A percentile compares a stretch with the other conserved stretches of the same genome.
phyloP scores from a whole-genome alignment of 2,888 invertebrate species.

The Lycia hirtaria region DNA sequence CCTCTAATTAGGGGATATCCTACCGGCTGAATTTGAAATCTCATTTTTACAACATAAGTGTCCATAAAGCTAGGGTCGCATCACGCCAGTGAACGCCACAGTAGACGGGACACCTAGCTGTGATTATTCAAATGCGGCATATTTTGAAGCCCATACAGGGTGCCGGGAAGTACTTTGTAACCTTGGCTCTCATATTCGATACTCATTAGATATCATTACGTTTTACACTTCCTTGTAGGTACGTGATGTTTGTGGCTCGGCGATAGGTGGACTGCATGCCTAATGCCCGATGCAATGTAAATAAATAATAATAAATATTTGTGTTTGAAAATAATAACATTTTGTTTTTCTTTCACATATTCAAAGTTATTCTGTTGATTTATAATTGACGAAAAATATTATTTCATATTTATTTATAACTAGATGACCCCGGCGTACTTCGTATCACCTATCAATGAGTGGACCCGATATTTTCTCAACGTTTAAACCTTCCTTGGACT shows the following conservation, averaged over 20 bases:
- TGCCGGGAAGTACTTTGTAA: slow-evolving; percentile 20
- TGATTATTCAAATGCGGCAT: slow-evolving; percentile 28
- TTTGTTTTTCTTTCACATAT: too few species aligned
- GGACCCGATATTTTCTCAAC: too few species aligned
- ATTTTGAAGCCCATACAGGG: slow-evolving; percentile 15
- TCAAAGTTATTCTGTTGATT: too few species aligned
- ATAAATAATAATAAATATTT: too few species aligned
- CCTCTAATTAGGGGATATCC: slow-evolving; percentile 41
- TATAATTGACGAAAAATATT: too few species aligned
- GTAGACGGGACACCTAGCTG: slow-evolving; percentile 25
- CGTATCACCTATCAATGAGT: too few species aligned
- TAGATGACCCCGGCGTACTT: too few species aligned
- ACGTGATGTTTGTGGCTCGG: slow-evolving; percentile 13
- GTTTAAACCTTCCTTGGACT: too few species aligned
- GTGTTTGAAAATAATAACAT: too few species aligned
- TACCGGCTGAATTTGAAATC: slow-evolving; percentile 25
- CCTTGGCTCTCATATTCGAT: slow-evolving; percentile 17
- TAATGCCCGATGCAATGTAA: background rate
- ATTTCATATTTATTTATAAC: too few species aligned
- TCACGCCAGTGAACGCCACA: slow-evolving; percentile 20
- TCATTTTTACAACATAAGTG: slow-evolving; percentile 21
- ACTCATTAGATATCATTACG: slow-evolving; percentile 21
- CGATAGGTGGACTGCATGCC: background rate
- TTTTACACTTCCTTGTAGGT: slow-evolving; percentile 19
- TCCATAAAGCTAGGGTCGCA: slow-evolving; percentile 18